Percentiles rank a stretch among this genome's conserved stretches.
These are phyloP conservation scores for Aulostomus chinensis DNA, from an alignment of 2,797 vertebrate species.

Conservation along the genomic window DNA sequence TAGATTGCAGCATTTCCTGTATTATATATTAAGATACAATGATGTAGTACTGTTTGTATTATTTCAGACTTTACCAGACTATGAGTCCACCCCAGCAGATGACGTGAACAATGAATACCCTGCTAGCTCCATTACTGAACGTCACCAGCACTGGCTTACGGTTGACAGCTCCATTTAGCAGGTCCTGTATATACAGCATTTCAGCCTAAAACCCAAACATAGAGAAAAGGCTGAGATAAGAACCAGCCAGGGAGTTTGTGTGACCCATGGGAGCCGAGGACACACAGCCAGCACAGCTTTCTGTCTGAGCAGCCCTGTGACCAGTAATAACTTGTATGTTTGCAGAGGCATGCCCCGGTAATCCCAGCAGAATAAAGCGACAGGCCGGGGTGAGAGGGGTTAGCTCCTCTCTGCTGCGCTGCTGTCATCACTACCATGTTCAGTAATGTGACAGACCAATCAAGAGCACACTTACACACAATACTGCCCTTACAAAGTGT, in stretches of 20 bases:
- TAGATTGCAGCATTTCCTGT: too few species aligned
- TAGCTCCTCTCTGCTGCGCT: constrained; percentile 48
- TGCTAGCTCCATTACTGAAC: constrained; percentile 6
- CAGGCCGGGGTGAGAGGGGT: constrained; percentile 63
- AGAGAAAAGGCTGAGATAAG: constrained; percentile 36
- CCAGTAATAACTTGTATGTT: constrained; percentile 71
- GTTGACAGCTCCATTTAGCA: constrained; percentile 9
- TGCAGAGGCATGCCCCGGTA: constrained; percentile 67
- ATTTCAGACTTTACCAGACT: not conserved
- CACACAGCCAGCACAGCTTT: constrained; percentile 35
- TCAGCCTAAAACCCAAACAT: constrained; percentile 42
- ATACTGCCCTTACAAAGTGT: too few species aligned
- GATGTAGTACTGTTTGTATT: not conserved
- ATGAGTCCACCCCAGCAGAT: not conserved
- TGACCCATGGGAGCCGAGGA: constrained; percentile 59
- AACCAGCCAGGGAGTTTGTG: constrained; percentile 31
- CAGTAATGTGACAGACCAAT: constrained; percentile 41
- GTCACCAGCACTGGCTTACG: not conserved
- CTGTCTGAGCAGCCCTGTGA: constrained; percentile 48
- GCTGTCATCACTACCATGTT: constrained; percentile 43
- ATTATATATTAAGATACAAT: not conserved
- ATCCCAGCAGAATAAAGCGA: constrained; percentile 69
- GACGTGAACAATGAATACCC: not conserved
- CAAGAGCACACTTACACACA: constrained; percentile 22
- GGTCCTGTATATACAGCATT: constrained; percentile 15